phyloP scores from a whole-genome alignment of 2,888 invertebrate species.

The Syrphus vitripennis region DNA sequence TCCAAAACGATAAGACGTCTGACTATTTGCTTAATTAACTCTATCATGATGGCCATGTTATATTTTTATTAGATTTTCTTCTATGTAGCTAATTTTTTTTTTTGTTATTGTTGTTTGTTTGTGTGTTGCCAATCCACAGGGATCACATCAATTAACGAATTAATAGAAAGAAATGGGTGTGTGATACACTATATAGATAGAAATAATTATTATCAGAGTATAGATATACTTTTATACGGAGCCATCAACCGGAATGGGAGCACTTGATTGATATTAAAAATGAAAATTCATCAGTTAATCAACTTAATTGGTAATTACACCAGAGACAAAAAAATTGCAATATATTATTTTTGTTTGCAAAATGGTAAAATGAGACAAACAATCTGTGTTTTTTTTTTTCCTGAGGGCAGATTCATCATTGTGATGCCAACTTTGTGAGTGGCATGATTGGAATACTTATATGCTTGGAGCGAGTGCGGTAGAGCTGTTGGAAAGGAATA shows the following conservation, averaged over 20 bases:
- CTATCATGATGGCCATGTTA: constrained; percentile 71
- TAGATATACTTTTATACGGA: no score
- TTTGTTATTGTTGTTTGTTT: not conserved
- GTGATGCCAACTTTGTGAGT: constrained; percentile 38
- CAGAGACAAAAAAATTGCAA: constrained; percentile 33
- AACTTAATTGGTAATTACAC: constrained; percentile 70
- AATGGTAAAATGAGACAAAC: constrained; percentile 60
- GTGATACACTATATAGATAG: constrained; percentile 33
- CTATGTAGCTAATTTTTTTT: not conserved
- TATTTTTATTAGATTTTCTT: constrained; percentile 71
- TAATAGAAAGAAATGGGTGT: constrained; percentile 67
- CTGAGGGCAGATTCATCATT: constrained; percentile 58
- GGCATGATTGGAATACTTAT: not conserved
- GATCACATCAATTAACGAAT: constrained; percentile 70
- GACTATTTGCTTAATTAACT: constrained; percentile 74
- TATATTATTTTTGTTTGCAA: constrained; percentile 56
- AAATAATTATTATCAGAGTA: constrained; percentile 47
- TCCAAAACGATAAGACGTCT: constrained; percentile 48
- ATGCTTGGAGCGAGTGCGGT: not conserved
- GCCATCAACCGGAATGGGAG: not conserved
- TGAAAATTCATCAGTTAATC: constrained; percentile 71
- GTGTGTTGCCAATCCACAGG: constrained; percentile 21
- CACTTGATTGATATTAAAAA: constrained; percentile 69
- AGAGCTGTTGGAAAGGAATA: no score
- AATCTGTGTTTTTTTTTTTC: constrained; percentile 38